Percentiles rank a stretch among this genome's conserved stretches.
phyloP scores from a whole-genome alignment of 2,797 vertebrate species.

The Chaenodraco wilsoni region DNA sequence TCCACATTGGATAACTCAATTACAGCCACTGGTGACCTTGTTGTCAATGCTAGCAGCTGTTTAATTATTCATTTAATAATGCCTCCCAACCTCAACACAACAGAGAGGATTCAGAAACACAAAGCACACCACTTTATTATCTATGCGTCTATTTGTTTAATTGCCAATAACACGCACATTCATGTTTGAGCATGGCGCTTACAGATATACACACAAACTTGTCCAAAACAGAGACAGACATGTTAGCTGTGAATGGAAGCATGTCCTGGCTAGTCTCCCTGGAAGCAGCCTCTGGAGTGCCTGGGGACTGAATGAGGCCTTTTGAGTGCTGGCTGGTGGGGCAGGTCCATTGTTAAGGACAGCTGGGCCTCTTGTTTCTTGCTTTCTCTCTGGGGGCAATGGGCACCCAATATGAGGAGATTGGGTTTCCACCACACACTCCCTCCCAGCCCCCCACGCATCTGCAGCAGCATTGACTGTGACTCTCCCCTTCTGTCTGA shows the following conservation, averaged over 20 bases:
- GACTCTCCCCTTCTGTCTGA: slow-evolving; percentile 55
- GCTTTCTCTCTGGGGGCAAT: slow-evolving; percentile 77
- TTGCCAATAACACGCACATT: slow-evolving; percentile 2
- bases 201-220: slow-evolving; percentile 23
- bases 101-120: slow-evolving; percentile 1
- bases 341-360: slow-evolving; percentile 84
- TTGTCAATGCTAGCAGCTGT: too few relatives aligned
- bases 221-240: slow-evolving; percentile 54
- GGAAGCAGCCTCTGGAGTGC: slow-evolving; percentile 68
- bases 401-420: slow-evolving; percentile 82
- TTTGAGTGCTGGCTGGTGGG: slow-evolving; percentile 76
- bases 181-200: slow-evolving; percentile 13
- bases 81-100: too few relatives aligned
- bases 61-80: too few relatives aligned
- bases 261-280: slow-evolving; percentile 75
- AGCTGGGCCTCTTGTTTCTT: slow-evolving; percentile 86
- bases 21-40: too few relatives aligned
- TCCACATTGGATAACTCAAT: too few relatives aligned
- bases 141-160: not conserved
- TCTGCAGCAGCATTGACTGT: slow-evolving; percentile 72
- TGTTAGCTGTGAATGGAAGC: slow-evolving; percentile 60
- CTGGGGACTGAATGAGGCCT: slow-evolving; percentile 77
- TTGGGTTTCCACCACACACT: slow-evolving; percentile 80
- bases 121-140: not conserved
- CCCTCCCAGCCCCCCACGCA: slow-evolving; percentile 65